Evolutionary conservation across 2,888 invertebrate genomes (phyloP).

Genomic region (Drosophila differens): DNA sequence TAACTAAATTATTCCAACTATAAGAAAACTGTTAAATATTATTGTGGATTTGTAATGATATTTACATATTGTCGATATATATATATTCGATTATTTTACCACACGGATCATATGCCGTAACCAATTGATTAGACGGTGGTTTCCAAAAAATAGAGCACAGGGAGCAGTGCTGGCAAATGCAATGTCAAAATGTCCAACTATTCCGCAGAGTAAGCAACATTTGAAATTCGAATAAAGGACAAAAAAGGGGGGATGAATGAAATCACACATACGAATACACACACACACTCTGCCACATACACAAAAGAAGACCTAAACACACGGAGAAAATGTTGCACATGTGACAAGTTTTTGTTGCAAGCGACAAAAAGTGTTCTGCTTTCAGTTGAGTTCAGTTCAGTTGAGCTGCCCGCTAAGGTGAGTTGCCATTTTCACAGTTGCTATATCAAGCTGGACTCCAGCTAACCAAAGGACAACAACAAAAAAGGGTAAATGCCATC

Average conservation of each 20-base stretch:
- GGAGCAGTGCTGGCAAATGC: slow-evolving; percentile 52
- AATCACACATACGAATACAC: slow-evolving; percentile 4
- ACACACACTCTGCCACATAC: neutral
- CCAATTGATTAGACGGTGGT: neutral
- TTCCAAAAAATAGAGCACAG: slow-evolving; percentile 13
- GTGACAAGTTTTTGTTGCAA: slow-evolving; percentile 73
- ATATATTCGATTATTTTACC: neutral
- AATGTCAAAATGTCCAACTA: slow-evolving; percentile 52
- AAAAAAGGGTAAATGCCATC: slow-evolving; percentile 26
- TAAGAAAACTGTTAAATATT: neutral
- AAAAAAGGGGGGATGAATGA: slow-evolving; percentile 25
- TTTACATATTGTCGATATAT: neutral
- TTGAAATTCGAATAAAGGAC: slow-evolving; percentile 76
- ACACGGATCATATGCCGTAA: neutral
- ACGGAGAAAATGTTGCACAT: slow-evolving; percentile 75
- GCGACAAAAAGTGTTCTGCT: slow-evolving; percentile 58
- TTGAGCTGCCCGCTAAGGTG: slow-evolving; percentile 72
- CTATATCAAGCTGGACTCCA: slow-evolving; percentile 69
- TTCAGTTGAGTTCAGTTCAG: slow-evolving; percentile 61
- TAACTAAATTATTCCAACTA: neutral
- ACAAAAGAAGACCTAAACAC: slow-evolving; percentile 36
- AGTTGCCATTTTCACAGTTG: slow-evolving; percentile 76
- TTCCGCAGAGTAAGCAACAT: slow-evolving; percentile 78
- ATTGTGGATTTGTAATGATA: neutral
- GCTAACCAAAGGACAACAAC: slow-evolving; percentile 30